Base-by-base conservation (phyloP, 2,888 invertebrate species). In the Steinernema hermaphroditum region DNA sequence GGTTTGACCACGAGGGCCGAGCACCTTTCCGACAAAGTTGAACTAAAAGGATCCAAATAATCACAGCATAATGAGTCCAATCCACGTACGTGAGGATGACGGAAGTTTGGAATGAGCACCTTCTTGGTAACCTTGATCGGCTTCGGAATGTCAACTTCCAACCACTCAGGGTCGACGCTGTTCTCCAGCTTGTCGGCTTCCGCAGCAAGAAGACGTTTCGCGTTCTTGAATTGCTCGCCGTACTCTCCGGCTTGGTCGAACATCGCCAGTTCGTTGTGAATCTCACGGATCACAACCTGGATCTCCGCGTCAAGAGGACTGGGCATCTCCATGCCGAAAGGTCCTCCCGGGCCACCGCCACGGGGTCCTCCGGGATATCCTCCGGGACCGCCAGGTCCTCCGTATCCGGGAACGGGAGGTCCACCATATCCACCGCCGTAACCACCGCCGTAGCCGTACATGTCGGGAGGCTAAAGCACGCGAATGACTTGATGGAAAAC, bases 1-100 rank as follows among this genome's bases (percentile, higher is more conserved):
- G 32, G 85, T 86, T 8, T 82, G 81, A 22, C 86, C 86, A 34
- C 83, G 83, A 49, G 85, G 86, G 34, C 86, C 86, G 24, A 86
- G 80, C 9, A 86, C 78, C 74, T 86, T 86, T 68, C 86, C 86
- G 49, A 86, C 83, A 74, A 84, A 86, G 75, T 86, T 86, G 78
- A 86, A 86, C 83, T 85, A 73, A 76, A 82, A 37, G 12, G 37
- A 37, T 8, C 6, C 37, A 12, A 37, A 37, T 37, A 37, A 37
- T 4, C 12, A 37, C 6, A 37, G 12, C 37, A 37, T 37, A 37
- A 12, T 8, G 37, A 4, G 6, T 8, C 6, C 12, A 12, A 12
- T 37, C 37, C 12, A 41, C 72, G 69, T 70, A 86, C 85, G 50
- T 79, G 78, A 8, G 85, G 86, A 76, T 86, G 80, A n/a, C 86